These are phyloP conservation scores for Leptopterna dolabrata DNA, from an alignment of 2,888 invertebrate genomes.

Conservation along the genomic window DNA sequence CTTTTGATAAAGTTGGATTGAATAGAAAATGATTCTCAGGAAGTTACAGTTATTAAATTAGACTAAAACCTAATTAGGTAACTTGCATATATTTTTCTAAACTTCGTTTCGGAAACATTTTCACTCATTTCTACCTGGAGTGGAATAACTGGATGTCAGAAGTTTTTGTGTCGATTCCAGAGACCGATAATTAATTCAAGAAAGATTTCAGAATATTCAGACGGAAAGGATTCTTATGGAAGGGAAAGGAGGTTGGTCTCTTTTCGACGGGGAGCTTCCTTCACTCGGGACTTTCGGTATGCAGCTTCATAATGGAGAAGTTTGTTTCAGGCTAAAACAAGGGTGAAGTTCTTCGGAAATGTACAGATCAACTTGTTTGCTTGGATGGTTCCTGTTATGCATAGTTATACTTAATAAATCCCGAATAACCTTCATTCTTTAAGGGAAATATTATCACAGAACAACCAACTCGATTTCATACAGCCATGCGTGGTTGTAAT, in stretches of 20 bases:
- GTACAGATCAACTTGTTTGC: too few species aligned
- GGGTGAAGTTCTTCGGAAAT: too few species aligned
- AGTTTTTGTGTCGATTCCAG: neutral
- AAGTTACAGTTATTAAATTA: neutral
- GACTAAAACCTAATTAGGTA: neutral
- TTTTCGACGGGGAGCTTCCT: neutral
- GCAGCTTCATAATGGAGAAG: too few species aligned
- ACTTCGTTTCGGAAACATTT: neutral
- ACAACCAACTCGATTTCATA: too few species aligned
- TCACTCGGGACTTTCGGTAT: too few species aligned
- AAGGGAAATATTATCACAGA: too few species aligned
- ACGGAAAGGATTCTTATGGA: neutral
- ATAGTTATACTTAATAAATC: too few species aligned
- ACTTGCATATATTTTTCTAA: neutral
- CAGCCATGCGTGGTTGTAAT: too few species aligned
- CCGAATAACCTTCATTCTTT: too few species aligned
- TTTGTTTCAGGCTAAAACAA: too few species aligned
- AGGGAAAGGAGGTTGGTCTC: neutral
- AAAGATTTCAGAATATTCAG: neutral
- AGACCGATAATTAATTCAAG: neutral
- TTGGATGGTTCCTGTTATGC: too few species aligned
- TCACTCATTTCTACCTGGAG: neutral
- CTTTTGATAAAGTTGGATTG: neutral
- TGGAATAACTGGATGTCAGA: neutral
- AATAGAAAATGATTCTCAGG: neutral